Evolutionary conservation across 1,140 invertebrate species (phyloP).

Genomic region (Maniola jurtina): DNA sequence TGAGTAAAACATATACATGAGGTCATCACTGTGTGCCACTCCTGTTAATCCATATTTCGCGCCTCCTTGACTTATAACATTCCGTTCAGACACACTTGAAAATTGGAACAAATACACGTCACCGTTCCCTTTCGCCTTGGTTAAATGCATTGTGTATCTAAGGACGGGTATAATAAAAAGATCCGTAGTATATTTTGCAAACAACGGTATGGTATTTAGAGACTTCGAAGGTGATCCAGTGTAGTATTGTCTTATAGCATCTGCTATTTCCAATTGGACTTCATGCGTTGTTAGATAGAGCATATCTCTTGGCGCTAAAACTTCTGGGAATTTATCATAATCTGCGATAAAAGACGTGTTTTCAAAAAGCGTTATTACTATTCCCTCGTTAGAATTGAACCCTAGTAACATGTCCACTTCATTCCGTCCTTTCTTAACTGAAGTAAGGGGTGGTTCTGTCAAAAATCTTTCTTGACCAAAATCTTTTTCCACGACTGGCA

Average conservation of each 20-base stretch:
- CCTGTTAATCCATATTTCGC: slow-evolving; percentile 39
- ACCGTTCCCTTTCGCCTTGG: slow-evolving; percentile 8
- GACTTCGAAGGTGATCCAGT: slow-evolving; percentile 57
- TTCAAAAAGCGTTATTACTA: slow-evolving; percentile 37
- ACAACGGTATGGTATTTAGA: slow-evolving; percentile 44
- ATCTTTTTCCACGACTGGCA: slow-evolving; percentile 41
- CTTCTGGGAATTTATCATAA: slow-evolving; percentile 46
- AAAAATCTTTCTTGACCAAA: slow-evolving; percentile 68
- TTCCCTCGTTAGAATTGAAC: slow-evolving; percentile 74
- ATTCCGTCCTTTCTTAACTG: slow-evolving; percentile 29
- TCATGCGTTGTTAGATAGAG: slow-evolving; percentile 31
- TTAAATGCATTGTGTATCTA: not conserved
- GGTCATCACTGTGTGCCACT: slow-evolving; percentile 52
- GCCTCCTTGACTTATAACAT: slow-evolving; percentile 37
- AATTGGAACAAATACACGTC: slow-evolving; percentile 44
- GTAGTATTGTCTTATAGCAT: slow-evolving; percentile 70
- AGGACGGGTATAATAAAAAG: not conserved
- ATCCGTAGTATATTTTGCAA: slow-evolving; percentile 56
- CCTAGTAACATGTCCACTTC: slow-evolving; percentile 81
- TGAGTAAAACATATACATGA: slow-evolving; percentile 55
- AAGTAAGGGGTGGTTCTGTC: slow-evolving; percentile 39
- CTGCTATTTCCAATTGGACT: slow-evolving; percentile 46
- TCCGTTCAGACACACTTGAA: slow-evolving; percentile 42
- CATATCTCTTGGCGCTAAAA: slow-evolving; percentile 45
- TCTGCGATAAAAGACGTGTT: slow-evolving; percentile 30